These are phyloP conservation scores for Sinotaia quadrata DNA, from an alignment of 2,888 invertebrate species.

Conservation along the genomic window DNA sequence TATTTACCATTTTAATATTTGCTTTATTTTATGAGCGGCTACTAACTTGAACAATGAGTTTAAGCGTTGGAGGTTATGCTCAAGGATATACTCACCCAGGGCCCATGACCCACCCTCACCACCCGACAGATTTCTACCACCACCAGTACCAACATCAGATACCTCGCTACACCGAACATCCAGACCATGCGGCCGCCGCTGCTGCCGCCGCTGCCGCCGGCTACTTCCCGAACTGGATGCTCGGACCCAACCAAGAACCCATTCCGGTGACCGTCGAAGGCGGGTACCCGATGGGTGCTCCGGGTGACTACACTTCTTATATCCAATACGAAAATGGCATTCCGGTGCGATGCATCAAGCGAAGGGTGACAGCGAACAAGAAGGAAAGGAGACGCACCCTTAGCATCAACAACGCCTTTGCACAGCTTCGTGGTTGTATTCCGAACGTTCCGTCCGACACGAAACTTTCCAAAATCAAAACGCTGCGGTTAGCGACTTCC, in stretches of 20 bases:
- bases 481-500: constrained; percentile 86
- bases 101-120: constrained; percentile 53
- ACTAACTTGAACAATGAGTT: constrained; percentile 53
- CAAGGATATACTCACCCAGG: constrained; percentile 61
- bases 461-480: constrained; percentile 95
- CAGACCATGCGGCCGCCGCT: constrained; percentile 34
- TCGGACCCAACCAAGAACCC: constrained; percentile 47
- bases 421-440: constrained; percentile 91
- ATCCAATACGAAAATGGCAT: constrained; percentile 48
- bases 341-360: constrained; percentile 56
- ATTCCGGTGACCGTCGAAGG: constrained; percentile 43
- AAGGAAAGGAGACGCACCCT: constrained; percentile 93
- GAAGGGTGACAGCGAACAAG: constrained; percentile 85
- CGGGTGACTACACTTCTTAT: constrained; percentile 39
- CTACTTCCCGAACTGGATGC: constrained; percentile 62
- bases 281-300: constrained; percentile 34
- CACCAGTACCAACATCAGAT: constrained; percentile 42
- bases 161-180: constrained; percentile 54
- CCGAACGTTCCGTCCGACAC: constrained; percentile 97
- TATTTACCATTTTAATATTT: neutral
- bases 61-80: constrained; percentile 60
- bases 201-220: constrained; percentile 41
- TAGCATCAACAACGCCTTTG: constrained; percentile 95
- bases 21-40: neutral
- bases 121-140: constrained; percentile 36